These are phyloP conservation scores for Ammodytes marinus DNA, from an alignment of 2,113 vertebrate species.

Conservation along the genomic window DNA sequence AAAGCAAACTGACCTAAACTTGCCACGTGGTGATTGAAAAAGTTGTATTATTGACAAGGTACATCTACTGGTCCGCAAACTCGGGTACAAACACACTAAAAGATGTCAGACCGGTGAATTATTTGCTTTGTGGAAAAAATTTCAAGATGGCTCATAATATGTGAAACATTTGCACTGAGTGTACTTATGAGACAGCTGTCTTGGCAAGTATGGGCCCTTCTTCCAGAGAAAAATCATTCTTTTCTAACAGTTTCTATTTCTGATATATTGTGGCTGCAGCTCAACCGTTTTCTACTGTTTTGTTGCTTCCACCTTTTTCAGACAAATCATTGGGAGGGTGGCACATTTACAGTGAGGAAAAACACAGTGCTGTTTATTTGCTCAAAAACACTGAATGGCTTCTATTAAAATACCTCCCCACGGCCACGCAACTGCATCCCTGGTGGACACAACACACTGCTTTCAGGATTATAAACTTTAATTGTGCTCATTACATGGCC, in stretches of 20 bases:
- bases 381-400: slow-evolving; percentile 25
- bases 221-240: slow-evolving; percentile 16
- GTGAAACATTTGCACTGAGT: slow-evolving; percentile 12
- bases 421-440: not conserved
- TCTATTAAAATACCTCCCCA: slow-evolving; percentile 18
- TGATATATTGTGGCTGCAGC: slow-evolving; percentile 15
- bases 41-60: slow-evolving; percentile 22
- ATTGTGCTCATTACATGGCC: slow-evolving; percentile 63
- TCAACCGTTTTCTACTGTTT: slow-evolving; percentile 8
- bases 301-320: slow-evolving; percentile 24
- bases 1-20: not conserved
- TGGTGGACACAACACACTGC: slow-evolving; percentile 39
- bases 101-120: slow-evolving; percentile 1
- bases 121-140: slow-evolving; percentile 3
- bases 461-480: slow-evolving; percentile 65
- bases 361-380: slow-evolving; percentile 4
- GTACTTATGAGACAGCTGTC: slow-evolving; percentile 22
- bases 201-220: not conserved
- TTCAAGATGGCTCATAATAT: slow-evolving; percentile 21
- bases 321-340: slow-evolving; percentile 29
- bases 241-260: slow-evolving; percentile 21
- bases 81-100: slow-evolving; percentile 23
- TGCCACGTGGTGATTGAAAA: slow-evolving; percentile 1
- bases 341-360: slow-evolving; percentile 16
- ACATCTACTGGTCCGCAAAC: slow-evolving; percentile 50